These are phyloP conservation scores for Chromoteleia sp. DNA, from an alignment of 2,888 invertebrate genomes.

Conservation along the genomic window DNA sequence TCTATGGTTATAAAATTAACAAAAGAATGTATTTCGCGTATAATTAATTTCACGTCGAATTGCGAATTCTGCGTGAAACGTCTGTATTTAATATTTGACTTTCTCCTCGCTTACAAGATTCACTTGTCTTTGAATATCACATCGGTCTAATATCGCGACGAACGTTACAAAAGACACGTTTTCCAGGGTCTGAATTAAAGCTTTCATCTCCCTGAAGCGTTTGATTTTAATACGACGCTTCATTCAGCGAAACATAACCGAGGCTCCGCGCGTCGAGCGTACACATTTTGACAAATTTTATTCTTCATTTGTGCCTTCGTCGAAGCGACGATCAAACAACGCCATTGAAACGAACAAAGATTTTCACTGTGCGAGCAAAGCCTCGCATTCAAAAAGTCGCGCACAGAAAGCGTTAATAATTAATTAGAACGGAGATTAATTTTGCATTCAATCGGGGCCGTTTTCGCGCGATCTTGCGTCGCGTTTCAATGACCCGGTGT, in stretches of 20 bases:
- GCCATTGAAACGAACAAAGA: conserved; percentile 20
- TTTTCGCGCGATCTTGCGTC: neutral
- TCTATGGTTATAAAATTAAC: conserved; percentile 9
- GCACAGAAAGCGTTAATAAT: conserved; percentile 9
- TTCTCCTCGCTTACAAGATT: conserved; percentile 45
- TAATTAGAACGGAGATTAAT: conserved; percentile 14
- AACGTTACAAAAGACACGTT: conserved; percentile 59
- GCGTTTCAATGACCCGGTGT: conserved; percentile 19
- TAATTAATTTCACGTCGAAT: conserved; percentile 27
- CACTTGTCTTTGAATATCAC: conserved; percentile 50
- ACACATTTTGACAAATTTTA: conserved; percentile 57
- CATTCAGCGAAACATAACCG: conserved; percentile 37
- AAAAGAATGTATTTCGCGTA: conserved; percentile 26
- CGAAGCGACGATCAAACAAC: conserved; percentile 25
- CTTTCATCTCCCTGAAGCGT: conserved; percentile 57
- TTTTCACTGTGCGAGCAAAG: neutral
- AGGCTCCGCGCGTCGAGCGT: conserved; percentile 19
- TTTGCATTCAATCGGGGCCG: neutral
- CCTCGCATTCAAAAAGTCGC: conserved; percentile 7
- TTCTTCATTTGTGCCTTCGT: conserved; percentile 9
- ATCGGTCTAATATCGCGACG: conserved; percentile 51
- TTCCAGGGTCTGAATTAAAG: conserved; percentile 46
- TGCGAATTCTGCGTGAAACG: conserved; percentile 12
- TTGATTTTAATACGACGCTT: conserved; percentile 50
- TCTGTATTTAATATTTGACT: conserved; percentile 31